phyloP scores from a whole-genome alignment of 2,888 invertebrate genomes.

The Criorhina ranunculi region DNA sequence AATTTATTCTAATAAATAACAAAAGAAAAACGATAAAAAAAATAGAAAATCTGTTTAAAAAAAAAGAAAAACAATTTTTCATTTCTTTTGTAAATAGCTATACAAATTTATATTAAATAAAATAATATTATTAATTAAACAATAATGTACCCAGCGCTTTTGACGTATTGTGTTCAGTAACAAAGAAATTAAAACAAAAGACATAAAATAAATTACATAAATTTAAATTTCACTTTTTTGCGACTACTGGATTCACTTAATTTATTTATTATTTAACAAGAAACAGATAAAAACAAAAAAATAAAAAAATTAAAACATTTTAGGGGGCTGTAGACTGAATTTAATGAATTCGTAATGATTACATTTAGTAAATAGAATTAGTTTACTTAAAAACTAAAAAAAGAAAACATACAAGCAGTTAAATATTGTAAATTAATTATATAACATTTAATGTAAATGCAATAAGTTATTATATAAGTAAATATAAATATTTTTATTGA shows the following conservation, averaged over 20 bases:
- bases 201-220: background rate
- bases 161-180: slow-evolving; percentile 77
- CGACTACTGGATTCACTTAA: slow-evolving; percentile 52
- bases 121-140: slow-evolving; percentile 67
- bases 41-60: too few relatives aligned
- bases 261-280: slow-evolving; percentile 57
- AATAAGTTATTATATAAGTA: slow-evolving; percentile 44
- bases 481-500: slow-evolving; percentile 40
- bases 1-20: background rate
- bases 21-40: too few relatives aligned
- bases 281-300: slow-evolving; percentile 6
- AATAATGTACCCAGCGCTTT: slow-evolving; percentile 76
- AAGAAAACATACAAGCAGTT: slow-evolving; percentile 5
- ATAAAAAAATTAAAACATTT: slow-evolving; percentile 42
- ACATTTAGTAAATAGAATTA: slow-evolving; percentile 67
- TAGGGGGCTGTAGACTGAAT: slow-evolving; percentile 76
- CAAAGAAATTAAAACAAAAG: slow-evolving; percentile 52
- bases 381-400: slow-evolving; percentile 56
- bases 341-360: slow-evolving; percentile 71
- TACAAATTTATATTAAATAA: slow-evolving; percentile 49
- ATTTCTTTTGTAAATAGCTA: slow-evolving; percentile 63
- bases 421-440: slow-evolving; percentile 59
- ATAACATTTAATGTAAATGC: slow-evolving; percentile 51
- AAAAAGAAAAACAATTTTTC: slow-evolving; percentile 22
- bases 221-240: slow-evolving; percentile 35